Base-by-base conservation (phyloP, 2,888 invertebrate species). In the Dolichomitus sp. region DNA sequence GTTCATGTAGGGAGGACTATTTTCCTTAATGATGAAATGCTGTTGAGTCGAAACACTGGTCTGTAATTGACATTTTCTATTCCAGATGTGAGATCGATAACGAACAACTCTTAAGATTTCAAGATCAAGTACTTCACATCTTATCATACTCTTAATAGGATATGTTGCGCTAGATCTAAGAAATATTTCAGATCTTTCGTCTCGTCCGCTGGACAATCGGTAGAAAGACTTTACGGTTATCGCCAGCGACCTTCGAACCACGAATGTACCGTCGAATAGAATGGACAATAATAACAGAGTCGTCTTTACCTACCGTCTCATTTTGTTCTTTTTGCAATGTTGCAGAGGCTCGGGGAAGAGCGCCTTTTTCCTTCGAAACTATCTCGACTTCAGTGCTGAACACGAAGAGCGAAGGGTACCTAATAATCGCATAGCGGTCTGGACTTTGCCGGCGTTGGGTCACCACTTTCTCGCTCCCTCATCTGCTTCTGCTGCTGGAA, bases 371-470 rank as follows among this genome's bases (percentile, higher is more conserved):
- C 66, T 74, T 74, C 76, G 77, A 65, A 37, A 70, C 74, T 59
- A 65, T 68, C 75, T 70, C 19, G 42, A 75, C 61, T 70, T 65
- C 75, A 69, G 70, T 54, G 66, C 57, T 14, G 68, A 84, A 76
- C 72, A 73, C 66, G 63, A 61, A 19, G 68, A 68, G 37, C 50
- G 75, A 75, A 76, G 72, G 81, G 80, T 74, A 77, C 76, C 52
- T 77, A 85, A 84, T 84, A 79, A 83, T 85, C 81, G 83, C 75
- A 57, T 52, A 66, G 74, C 74, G 63, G 23, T 54, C 61, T 61
- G 68, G 54, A 73, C 79, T 40, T 80, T 72, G 63, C 30, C 77
- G 75, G 45, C 48, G 63, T 70, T 30, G 45, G 68, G 50, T 76
- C 79, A 40, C 61, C 54, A 68, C 27, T 45, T 65, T 73, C 81